Percentiles rank a stretch among this genome's conserved stretches.
Conservation (phyloP, 2,888 invertebrate species). For the Torymus texanus region DNA sequence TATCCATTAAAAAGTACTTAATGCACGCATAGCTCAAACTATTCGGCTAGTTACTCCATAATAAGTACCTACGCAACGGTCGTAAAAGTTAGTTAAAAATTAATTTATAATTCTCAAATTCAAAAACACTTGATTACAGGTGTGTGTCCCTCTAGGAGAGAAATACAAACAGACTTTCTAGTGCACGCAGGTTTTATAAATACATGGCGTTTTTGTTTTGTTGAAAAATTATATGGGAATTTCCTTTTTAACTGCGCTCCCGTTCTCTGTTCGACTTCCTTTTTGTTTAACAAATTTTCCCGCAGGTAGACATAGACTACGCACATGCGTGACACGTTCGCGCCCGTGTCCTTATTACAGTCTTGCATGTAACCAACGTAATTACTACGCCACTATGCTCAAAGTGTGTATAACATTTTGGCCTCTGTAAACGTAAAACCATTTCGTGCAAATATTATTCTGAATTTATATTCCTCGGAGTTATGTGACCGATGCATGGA, state of each 20-base stretch:
- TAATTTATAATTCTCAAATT: constrained; percentile 46
- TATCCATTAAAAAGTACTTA: constrained; percentile 35
- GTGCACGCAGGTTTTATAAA: constrained; percentile 16
- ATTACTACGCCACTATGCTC: constrained; percentile 15
- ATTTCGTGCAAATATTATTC: not conserved
- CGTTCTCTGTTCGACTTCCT: constrained; percentile 1
- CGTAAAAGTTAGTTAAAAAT: constrained; percentile 44
- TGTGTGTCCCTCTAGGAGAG: constrained; percentile 6
- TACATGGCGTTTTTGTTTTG: constrained; percentile 26
- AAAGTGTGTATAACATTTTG: not conserved
- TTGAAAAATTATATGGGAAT: constrained; percentile 40
- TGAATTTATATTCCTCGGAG: no score
- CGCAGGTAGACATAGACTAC: not conserved
- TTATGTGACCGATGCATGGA: no score
- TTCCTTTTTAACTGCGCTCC: constrained; percentile 27
- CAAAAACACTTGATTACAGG: constrained; percentile 38
- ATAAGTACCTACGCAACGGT: constrained; percentile 29
- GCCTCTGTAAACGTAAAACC: not conserved
- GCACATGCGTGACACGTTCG: constrained; percentile 16
- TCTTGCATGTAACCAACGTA: constrained; percentile 25
- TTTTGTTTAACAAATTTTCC: constrained; percentile 34
- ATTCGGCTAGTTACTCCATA: constrained; percentile 13
- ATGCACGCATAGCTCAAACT: constrained; percentile 13
- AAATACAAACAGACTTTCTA: constrained; percentile 51
- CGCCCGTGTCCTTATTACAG: constrained; percentile 20